Conservation (phyloP, 2,797 vertebrate genomes). For the Sylvia borin region DNA sequence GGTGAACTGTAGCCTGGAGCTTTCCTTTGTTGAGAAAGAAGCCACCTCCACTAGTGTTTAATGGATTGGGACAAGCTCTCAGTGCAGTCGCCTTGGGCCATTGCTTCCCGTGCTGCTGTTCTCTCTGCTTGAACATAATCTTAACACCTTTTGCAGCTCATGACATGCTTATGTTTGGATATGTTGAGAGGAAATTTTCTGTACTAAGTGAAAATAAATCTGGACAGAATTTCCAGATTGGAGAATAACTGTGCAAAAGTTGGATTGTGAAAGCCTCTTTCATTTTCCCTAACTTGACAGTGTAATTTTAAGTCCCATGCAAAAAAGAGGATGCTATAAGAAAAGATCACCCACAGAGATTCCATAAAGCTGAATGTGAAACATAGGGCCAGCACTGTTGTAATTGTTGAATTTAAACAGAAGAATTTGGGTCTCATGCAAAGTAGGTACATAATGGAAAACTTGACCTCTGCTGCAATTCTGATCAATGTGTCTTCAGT, state of each 20-base stretch:
- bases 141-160: slow-evolving; percentile 8
- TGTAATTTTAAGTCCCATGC: background rate
- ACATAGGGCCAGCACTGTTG: background rate
- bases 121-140: background rate
- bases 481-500: background rate
- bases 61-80: slow-evolving; percentile 56
- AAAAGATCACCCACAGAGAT: background rate
- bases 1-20: slow-evolving; percentile 47
- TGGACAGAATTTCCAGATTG: background rate
- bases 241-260: background rate
- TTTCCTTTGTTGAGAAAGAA: slow-evolving; percentile 17
- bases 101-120: slow-evolving; percentile 8
- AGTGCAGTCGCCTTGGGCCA: background rate
- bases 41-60: slow-evolving; percentile 14
- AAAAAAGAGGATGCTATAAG: background rate
- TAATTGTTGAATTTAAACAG: background rate
- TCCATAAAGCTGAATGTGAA: background rate
- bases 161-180: slow-evolving; percentile 6
- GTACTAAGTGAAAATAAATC: background rate
- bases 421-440: background rate
- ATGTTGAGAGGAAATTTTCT: slow-evolving; percentile 1
- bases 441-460: background rate
- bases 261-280: background rate
- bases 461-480: background rate
- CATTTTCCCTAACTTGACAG: background rate